Percentiles rank a stretch among this genome's conserved stretches.
These are phyloP conservation scores for Achatina immaculata DNA, from an alignment of 1,140 invertebrate species.

Conservation along the genomic window DNA sequence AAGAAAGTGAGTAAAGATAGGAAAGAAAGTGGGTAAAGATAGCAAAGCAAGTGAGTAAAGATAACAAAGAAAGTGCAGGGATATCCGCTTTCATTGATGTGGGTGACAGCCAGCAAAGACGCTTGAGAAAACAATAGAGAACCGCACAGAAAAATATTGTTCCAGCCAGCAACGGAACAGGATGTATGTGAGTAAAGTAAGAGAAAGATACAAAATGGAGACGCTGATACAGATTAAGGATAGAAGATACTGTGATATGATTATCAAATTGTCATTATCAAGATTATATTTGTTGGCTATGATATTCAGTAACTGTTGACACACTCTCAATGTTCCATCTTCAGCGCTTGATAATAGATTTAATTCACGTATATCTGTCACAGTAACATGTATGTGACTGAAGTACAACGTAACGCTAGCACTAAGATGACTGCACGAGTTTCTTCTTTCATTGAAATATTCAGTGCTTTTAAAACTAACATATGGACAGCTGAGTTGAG, in stretches of 20 bases:
- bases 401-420: neutral
- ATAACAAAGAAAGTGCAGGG: constrained; percentile 77
- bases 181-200: constrained; percentile 18
- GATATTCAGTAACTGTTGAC: neutral
- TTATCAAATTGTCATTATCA: neutral
- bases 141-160: constrained; percentile 18
- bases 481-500: neutral
- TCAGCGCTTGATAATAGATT: neutral
- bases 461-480: neutral
- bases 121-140: constrained; percentile 5
- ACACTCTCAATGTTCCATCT: constrained; percentile 19
- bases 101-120: neutral
- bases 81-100: neutral
- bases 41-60: constrained; percentile 91
- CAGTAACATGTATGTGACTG: neutral
- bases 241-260: neutral
- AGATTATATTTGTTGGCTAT: neutral
- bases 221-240: neutral
- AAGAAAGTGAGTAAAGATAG: too few relatives aligned
- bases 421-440: neutral
- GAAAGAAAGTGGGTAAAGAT: too few relatives aligned
- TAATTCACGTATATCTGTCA: neutral
- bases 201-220: neutral
- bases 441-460: neutral
- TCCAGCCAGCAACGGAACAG: constrained; percentile 5